These are phyloP conservation scores for Eurytemora carolleeae DNA, from an alignment of 1,140 invertebrate genomes.

Conservation along the genomic window DNA sequence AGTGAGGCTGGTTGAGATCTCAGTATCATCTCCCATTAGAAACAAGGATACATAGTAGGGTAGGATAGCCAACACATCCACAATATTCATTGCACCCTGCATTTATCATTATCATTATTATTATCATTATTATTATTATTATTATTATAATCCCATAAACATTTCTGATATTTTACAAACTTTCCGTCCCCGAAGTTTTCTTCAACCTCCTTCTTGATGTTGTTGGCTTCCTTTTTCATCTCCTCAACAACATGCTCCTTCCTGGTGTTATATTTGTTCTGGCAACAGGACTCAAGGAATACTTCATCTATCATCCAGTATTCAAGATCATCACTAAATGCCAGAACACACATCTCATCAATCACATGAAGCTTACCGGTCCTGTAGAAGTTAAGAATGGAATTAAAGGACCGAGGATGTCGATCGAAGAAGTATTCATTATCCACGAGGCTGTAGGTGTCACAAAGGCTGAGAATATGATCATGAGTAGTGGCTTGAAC, in stretches of 20 bases:
- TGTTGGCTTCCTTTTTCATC: slow-evolving; percentile 33
- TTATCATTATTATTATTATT: too few species aligned
- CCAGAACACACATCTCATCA: slow-evolving; percentile 19
- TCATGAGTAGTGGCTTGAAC: slow-evolving; percentile 24
- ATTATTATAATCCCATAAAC: slow-evolving; percentile 35
- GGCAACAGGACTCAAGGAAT: slow-evolving; percentile 34
- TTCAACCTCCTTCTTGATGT: slow-evolving; percentile 28
- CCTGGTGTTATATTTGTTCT: slow-evolving; percentile 34
- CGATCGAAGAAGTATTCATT: slow-evolving; percentile 29
- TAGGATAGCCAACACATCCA: slow-evolving; percentile 38
- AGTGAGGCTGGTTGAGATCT: background rate
- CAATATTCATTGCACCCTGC: slow-evolving; percentile 34
- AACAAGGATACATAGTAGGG: slow-evolving; percentile 35
- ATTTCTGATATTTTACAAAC: slow-evolving; percentile 29
- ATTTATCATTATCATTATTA: slow-evolving; percentile 79
- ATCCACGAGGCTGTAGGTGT: slow-evolving; percentile 26
- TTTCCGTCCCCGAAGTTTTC: slow-evolving; percentile 30
- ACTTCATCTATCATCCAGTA: slow-evolving; percentile 35
- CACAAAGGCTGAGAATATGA: slow-evolving; percentile 26
- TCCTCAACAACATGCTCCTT: slow-evolving; percentile 35
- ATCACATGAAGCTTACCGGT: slow-evolving; percentile 23
- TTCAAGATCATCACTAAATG: slow-evolving; percentile 28
- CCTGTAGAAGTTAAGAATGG: slow-evolving; percentile 27
- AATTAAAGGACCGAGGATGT: slow-evolving; percentile 26
- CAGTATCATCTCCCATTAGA: slow-evolving; percentile 26